Conservation (phyloP, 2,797 vertebrate genomes). For the Diplodus sargus region DNA sequence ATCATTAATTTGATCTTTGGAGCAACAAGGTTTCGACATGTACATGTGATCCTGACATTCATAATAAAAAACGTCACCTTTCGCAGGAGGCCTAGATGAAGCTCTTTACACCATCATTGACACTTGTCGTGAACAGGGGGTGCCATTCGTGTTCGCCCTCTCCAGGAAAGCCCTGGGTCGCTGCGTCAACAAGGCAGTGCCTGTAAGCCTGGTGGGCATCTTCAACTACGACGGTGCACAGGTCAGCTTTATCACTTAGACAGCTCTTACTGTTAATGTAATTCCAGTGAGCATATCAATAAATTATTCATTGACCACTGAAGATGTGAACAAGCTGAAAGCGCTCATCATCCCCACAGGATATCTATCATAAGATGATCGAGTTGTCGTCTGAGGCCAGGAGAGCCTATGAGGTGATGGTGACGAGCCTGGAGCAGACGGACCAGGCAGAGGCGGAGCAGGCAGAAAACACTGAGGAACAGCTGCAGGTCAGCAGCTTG, state of each 20-base stretch:
- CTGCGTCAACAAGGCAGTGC: slow-evolving; percentile 95
- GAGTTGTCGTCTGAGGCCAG: slow-evolving; percentile 93
- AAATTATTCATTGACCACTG: not conserved
- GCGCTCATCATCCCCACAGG: slow-evolving; percentile 76
- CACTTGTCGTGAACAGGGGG: slow-evolving; percentile 91
- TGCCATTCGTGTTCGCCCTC: slow-evolving; percentile 96
- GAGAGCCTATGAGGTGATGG: slow-evolving; percentile 91
- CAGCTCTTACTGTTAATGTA: not conserved
- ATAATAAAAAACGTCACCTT: not conserved
- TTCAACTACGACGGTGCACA: slow-evolving; percentile 99
- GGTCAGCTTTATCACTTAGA: slow-evolving; percentile 79
- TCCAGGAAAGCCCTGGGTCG: slow-evolving; percentile 94
- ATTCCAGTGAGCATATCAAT: not conserved
- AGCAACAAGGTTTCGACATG: not conserved
- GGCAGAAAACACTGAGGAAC: slow-evolving; percentile 28
- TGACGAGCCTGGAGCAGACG: slow-evolving; percentile 79
- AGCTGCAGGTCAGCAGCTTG: slow-evolving; percentile 54
- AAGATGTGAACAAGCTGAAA: not conserved
- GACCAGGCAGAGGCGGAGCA: slow-evolving; percentile 53
- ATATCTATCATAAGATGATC: slow-evolving; percentile 96
- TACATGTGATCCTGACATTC: not conserved
- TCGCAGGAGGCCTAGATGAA: slow-evolving; percentile 94
- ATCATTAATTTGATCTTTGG: not conserved
- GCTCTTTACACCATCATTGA: slow-evolving; percentile 94
- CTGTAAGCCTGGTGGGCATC: slow-evolving; percentile 96